Conservation (phyloP, 2,797 vertebrate genomes). For the Rhincodon typus region DNA sequence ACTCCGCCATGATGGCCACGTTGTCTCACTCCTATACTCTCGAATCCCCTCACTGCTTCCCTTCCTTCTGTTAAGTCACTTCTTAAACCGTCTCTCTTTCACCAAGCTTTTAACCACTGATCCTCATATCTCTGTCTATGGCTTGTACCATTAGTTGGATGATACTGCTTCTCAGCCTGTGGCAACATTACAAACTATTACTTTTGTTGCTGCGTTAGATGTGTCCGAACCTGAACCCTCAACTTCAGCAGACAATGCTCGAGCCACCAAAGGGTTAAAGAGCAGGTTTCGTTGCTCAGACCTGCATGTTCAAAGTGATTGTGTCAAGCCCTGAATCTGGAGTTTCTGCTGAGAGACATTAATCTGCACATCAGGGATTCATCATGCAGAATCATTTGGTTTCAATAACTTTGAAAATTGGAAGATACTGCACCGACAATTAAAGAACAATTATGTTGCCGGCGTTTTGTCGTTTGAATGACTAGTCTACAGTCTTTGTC, state of each 20-base stretch:
- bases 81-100: background rate
- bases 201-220: background rate
- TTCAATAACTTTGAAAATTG: background rate
- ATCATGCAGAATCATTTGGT: background rate
- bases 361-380: background rate
- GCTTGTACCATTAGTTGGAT: background rate
- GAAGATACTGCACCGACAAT: background rate
- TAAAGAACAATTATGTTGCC: background rate
- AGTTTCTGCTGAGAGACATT: background rate
- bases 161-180: background rate
- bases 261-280: background rate
- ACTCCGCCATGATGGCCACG: background rate
- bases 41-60: background rate
- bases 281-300: background rate
- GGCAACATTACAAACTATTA: background rate
- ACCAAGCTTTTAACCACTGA: background rate
- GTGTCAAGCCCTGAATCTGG: background rate
- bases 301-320: background rate
- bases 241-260: background rate
- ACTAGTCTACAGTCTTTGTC: background rate
- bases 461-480: background rate
- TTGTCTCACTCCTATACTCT: background rate
- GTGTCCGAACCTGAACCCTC: background rate
- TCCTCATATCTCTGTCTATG: background rate
- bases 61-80: background rate